phyloP scores from a whole-genome alignment of 64 coral and sea anemone species.

The Porites lutea region DNA sequence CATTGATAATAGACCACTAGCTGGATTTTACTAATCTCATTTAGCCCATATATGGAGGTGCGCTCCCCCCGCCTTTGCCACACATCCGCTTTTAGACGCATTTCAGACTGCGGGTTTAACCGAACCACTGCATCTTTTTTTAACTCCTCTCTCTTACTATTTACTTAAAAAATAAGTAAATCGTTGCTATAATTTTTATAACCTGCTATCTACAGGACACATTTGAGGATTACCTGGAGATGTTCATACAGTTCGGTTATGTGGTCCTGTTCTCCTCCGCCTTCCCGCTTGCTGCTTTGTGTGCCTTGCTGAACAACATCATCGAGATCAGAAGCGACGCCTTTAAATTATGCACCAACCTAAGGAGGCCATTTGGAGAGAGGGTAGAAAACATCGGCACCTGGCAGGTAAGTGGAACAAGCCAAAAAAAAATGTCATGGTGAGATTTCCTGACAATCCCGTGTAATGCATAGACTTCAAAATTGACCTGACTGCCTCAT shows the following conservation, averaged over 20 bases:
- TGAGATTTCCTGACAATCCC: not conserved
- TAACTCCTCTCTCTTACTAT: too few relatives aligned
- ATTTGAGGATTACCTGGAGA: constrained; percentile 98
- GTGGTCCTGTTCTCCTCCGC: constrained; percentile 97
- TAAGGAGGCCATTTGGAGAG: constrained; percentile 92
- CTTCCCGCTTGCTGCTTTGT: constrained; percentile 95
- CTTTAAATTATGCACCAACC: constrained; percentile 99
- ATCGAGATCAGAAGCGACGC: constrained; percentile 99
- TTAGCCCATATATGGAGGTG: too few relatives aligned
- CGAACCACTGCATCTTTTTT: too few relatives aligned
- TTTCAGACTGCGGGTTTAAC: too few relatives aligned
- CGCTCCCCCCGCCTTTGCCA: too few relatives aligned
- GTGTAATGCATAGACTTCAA: not conserved
- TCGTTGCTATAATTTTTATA: not conserved
- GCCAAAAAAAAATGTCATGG: not conserved
- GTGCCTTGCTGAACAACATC: constrained; percentile 97
- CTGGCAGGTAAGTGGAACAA: constrained; percentile 83
- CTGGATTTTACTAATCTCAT: too few relatives aligned
- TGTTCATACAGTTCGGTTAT: constrained; percentile 99
- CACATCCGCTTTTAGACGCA: too few relatives aligned
- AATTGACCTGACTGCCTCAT: too few relatives aligned
- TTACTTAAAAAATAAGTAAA: too few relatives aligned
- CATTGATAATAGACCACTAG: too few relatives aligned
- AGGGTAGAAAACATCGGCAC: constrained; percentile 97
- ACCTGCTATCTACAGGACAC: constrained; percentile 77